These are phyloP conservation scores for Pterocles orientalis DNA, from an alignment of 2,113 vertebrate genomes.

Conservation along the genomic window DNA sequence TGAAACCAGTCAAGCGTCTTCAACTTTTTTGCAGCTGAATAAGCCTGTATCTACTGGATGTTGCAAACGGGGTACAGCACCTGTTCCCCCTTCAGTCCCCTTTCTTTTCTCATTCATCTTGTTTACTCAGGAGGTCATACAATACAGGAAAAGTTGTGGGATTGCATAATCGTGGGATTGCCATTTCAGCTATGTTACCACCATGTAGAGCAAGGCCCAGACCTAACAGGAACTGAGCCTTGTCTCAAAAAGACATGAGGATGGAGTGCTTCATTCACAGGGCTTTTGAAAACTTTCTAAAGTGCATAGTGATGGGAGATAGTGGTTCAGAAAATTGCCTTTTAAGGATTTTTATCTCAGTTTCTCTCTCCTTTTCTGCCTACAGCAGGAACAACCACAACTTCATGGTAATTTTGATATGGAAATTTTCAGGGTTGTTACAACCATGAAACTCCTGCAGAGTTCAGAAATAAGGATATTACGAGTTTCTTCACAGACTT, in stretches of 20 bases:
- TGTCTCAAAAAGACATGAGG: background rate
- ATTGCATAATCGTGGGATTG: background rate
- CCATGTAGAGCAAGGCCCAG: background rate
- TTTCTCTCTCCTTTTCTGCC: background rate
- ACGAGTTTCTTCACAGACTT: slow-evolving; percentile 38
- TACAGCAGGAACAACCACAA: background rate
- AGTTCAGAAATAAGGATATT: slow-evolving; percentile 45
- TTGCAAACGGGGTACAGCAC: background rate
- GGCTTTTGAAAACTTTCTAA: background rate
- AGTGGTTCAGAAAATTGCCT: background rate
- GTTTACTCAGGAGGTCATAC: background rate
- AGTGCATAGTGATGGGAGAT: background rate
- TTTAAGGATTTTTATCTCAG: background rate
- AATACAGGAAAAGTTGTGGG: background rate
- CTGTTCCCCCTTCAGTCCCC: background rate
- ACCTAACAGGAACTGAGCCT: background rate
- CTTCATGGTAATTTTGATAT: slow-evolving; percentile 43
- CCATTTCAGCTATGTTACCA: background rate
- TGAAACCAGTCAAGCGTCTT: background rate
- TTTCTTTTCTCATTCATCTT: background rate
- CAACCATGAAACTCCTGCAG: slow-evolving; percentile 18
- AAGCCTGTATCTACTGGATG: background rate
- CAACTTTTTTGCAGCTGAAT: background rate
- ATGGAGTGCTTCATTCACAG: background rate
- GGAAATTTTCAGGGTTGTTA: slow-evolving; percentile 34